Percentiles rank a stretch among this genome's conserved stretches.
Evolutionary conservation across 2,113 vertebrate genomes (phyloP).

Genomic region (Thoracochromis brauschi): DNA sequence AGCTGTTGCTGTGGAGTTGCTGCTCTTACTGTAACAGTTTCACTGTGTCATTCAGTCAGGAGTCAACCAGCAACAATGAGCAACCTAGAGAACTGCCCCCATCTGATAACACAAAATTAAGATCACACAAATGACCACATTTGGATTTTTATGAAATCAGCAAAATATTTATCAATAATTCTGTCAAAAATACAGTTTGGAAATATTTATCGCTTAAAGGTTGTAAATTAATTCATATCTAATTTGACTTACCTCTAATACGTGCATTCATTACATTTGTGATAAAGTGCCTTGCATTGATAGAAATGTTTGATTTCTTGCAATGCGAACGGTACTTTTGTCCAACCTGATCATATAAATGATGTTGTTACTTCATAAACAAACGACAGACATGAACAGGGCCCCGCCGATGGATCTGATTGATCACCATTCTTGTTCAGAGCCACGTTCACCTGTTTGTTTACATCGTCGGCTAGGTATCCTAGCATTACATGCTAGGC

Average conservation of each 20-base stretch:
- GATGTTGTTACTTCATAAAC: not conserved
- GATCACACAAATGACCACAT: not conserved
- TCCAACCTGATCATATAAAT: not conserved
- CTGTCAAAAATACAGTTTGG: not conserved
- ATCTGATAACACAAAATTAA: not conserved
- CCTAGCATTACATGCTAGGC: not conserved
- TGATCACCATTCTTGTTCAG: not conserved
- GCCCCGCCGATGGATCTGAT: not conserved
- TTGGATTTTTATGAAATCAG: not conserved
- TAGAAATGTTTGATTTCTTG: not conserved
- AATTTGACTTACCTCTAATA: not conserved
- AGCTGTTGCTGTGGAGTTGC: not conserved
- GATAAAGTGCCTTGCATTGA: not conserved
- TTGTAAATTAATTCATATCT: not conserved
- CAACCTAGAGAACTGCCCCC: not conserved
- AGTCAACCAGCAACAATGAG: not conserved
- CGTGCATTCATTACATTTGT: not conserved
- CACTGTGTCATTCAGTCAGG: not conserved
- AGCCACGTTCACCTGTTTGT: not conserved
- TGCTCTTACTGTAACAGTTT: not conserved
- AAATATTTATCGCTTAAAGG: not conserved
- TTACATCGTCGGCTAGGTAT: not conserved
- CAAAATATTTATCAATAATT: not conserved
- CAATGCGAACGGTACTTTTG: not conserved
- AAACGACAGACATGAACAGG: not conserved